Evolutionary conservation across 2,797 vertebrate species (phyloP), one percentile per base, ranked within the genome.

Genomic region (Saxicola maurus): DNA sequence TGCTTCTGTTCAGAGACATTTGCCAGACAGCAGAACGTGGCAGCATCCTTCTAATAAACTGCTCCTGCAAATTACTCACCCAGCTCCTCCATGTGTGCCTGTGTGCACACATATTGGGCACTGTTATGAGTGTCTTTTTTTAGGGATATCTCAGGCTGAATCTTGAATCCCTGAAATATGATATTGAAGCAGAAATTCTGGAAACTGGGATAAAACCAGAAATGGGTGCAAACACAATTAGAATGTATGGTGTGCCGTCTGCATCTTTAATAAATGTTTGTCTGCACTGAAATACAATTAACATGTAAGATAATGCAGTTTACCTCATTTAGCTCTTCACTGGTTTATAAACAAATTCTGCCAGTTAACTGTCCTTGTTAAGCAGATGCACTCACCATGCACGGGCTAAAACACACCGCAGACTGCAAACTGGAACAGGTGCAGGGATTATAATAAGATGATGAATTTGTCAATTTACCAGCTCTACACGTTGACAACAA

Each of bases 281-380:
- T 95, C 93, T 95, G 94, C 96, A 88, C 40, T 86, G 92, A 97
- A 97, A 97, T 95, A 92, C 93, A 96, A 97, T 97, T 97, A 97
- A 94, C 81, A 25, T 96, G 95, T 94, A 91, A 49, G 87, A 96
- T 97, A 97, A 97, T 97, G 89, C 64, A 88, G 91, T 97, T 97
- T 97, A 90, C 95, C 90, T 96, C 96, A 95, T 96, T 97, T 97
- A 96, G 96, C 92, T 96, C 91, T 94, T 97, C 94, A 94, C 82
- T 93, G 94, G 57, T 96, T 97, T 96, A 95, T 97, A 97, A 97
- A 96, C 96, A 97, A 97, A 97, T 96, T 94, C 96, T 97, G 91
- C 90, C 94, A 49, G 96, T 96, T 96, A 96, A 95, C 95, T 88
- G 90, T 82, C 78, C 87, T 89, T 93, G 92, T 94, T 94, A 96